Conservation (phyloP, 2,113 vertebrate species). For the Chloropsis cyanopogon region DNA sequence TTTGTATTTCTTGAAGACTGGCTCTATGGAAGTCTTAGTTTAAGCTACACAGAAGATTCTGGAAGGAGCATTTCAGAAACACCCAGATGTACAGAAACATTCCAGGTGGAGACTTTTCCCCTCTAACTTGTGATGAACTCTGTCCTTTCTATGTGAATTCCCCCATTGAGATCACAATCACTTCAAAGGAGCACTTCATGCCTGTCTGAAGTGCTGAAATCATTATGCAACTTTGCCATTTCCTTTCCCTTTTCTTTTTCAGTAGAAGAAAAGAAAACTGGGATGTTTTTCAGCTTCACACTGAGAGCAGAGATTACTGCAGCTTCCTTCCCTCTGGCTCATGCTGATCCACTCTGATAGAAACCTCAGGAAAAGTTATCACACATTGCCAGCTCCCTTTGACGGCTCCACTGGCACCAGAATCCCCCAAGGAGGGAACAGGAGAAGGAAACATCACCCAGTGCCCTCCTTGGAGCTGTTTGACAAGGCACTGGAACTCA, state of each 20-base stretch:
- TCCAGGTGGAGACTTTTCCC: background rate
- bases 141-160: background rate
- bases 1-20: background rate
- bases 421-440: background rate
- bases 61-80: background rate
- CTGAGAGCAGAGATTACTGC: background rate
- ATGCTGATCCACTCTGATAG: background rate
- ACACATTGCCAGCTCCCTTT: background rate
- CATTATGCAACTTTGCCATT: background rate
- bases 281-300: background rate
- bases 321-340: background rate
- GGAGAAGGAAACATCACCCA: background rate
- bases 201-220: background rate
- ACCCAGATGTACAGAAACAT: background rate
- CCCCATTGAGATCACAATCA: background rate
- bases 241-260: background rate
- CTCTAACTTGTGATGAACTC: background rate
- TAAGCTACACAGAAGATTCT: background rate
- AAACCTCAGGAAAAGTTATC: background rate
- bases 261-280: background rate
- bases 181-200: background rate
- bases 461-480: background rate
- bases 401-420: background rate
- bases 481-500: background rate
- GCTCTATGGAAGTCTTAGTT: background rate